These are phyloP conservation scores for Papilio machaon DNA, from an alignment of 1,140 invertebrate species.

Conservation along the genomic window DNA sequence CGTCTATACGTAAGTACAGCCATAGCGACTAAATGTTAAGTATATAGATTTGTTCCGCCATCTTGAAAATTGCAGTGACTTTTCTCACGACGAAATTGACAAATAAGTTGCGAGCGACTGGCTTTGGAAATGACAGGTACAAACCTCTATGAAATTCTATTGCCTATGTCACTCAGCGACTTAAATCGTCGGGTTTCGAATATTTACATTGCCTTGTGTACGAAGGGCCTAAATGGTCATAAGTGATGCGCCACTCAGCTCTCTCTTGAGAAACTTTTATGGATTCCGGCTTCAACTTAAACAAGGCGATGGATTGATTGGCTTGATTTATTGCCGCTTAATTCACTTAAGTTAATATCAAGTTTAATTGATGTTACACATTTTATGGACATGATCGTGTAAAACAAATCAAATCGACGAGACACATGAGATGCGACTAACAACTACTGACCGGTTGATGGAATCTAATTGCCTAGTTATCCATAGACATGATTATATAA, in stretches of 20 bases:
- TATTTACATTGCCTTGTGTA: no score
- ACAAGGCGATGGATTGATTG: conserved; percentile 36
- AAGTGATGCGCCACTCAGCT: conserved; percentile 29
- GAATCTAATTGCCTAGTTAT: neutral
- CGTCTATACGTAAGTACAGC: no score
- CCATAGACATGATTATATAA: neutral
- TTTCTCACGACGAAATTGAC: no score
- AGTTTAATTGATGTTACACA: conserved; percentile 19
- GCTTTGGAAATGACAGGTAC: no score
- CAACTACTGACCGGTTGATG: neutral
- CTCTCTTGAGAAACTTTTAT: conserved; percentile 28
- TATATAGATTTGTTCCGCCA: no score
- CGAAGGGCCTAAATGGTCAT: neutral
- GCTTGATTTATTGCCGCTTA: conserved; percentile 27
- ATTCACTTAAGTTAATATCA: conserved; percentile 23
- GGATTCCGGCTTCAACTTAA: neutral
- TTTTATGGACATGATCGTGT: conserved; percentile 17
- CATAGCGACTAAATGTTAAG: no score
- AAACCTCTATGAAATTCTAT: no score
- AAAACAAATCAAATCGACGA: neutral
- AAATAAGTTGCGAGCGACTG: no score
- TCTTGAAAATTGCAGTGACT: no score
- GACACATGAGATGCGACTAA: neutral
- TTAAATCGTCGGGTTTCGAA: no score
- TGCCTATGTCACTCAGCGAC: no score